phyloP scores from a whole-genome alignment of 2,888 invertebrate genomes.

The Ochropleura leucogaster region DNA sequence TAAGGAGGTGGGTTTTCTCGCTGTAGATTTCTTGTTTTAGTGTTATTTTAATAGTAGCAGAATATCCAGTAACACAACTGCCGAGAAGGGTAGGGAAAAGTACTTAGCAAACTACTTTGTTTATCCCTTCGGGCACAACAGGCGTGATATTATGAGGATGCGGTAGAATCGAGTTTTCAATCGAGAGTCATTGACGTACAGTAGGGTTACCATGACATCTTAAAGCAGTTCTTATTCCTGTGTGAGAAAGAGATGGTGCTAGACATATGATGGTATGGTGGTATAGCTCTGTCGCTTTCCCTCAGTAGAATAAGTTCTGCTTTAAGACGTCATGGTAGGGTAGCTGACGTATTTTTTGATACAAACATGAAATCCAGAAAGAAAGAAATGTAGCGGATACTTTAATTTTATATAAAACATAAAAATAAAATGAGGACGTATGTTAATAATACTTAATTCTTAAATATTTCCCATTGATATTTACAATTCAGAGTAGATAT shows the following conservation, averaged over 20 bases:
- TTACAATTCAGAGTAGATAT: conserved; percentile 47
- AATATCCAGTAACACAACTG: background rate
- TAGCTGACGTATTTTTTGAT: background rate
- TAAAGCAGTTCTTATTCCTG: no score
- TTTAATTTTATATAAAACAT: conserved; percentile 8
- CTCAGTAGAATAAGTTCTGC: no score
- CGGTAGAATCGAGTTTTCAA: background rate
- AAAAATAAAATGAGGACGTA: conserved; percentile 20
- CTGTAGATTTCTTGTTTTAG: conserved; percentile 23
- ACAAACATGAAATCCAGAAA: conserved; percentile 31
- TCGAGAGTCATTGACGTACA: no score
- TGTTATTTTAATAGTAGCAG: background rate
- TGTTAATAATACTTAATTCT: conserved; percentile 38
- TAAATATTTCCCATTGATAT: conserved; percentile 28
- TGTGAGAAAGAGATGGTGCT: no score
- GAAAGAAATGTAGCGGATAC: background rate
- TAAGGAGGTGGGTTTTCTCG: conserved; percentile 66
- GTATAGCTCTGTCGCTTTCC: no score
- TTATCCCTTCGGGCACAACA: background rate
- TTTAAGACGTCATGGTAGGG: no score
- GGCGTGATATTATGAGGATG: background rate
- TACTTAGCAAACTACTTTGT: background rate
- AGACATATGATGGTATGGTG: no score
- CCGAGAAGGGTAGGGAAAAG: background rate
- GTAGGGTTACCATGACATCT: no score